phyloP scores from a whole-genome alignment of 2,888 invertebrate species.

The Graphium colonna region DNA sequence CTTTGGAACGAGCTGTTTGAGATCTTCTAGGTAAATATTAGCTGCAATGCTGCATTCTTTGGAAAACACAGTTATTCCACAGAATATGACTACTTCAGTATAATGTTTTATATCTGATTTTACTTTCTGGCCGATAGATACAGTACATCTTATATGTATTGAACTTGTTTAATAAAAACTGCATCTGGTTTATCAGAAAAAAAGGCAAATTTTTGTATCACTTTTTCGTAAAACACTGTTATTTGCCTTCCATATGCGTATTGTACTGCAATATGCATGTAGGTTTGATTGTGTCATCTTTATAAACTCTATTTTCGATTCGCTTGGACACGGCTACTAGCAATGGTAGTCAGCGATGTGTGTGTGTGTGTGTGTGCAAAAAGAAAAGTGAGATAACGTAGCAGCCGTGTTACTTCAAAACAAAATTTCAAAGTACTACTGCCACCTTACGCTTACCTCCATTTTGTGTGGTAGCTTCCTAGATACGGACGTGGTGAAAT shows the following conservation, averaged over 20 bases:
- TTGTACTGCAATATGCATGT: not conserved
- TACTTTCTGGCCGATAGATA: not conserved
- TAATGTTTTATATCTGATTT: not conserved
- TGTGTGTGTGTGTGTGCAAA: no score
- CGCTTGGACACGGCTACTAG: no score
- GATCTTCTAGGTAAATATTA: not conserved
- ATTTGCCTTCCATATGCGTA: not conserved
- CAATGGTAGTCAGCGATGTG: no score
- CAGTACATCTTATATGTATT: not conserved
- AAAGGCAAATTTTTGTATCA: not conserved
- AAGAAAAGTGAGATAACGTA: no score
- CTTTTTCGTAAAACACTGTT: not conserved
- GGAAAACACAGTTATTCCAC: not conserved
- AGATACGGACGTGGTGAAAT: no score
- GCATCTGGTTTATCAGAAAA: slow-evolving; percentile 1
- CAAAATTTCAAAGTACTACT: no score
- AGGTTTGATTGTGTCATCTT: not conserved
- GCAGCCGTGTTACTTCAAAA: no score
- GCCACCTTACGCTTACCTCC: no score
- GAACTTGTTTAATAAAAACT: no score
- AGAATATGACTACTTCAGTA: not conserved
- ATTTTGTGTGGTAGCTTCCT: no score
- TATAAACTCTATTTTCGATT: not conserved
- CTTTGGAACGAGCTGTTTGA: not conserved
- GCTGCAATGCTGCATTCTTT: slow-evolving; percentile 2